Percentiles rank a stretch among this genome's conserved stretches.
Evolutionary conservation across 2,797 vertebrate species (phyloP).

Genomic region (Sebastes glaucus): DNA sequence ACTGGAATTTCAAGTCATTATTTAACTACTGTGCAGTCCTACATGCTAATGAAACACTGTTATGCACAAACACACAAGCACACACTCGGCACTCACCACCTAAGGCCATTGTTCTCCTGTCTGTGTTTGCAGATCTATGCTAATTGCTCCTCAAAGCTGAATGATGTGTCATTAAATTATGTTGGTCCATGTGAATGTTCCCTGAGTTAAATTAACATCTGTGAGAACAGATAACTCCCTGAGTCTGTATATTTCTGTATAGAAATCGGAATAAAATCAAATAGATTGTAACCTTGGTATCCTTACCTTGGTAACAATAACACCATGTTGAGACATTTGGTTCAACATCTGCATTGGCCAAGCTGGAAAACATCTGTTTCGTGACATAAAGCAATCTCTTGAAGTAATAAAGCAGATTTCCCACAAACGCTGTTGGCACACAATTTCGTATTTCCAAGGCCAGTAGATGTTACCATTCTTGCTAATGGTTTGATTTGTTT

Average conservation of each 20-base stretch:
- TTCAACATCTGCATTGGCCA: slow-evolving; percentile 24
- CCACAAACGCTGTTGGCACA: slow-evolving; percentile 14
- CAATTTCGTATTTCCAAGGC: slow-evolving; percentile 5
- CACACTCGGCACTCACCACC: slow-evolving; percentile 23
- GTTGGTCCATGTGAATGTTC: slow-evolving; percentile 18
- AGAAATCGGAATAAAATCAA: neutral
- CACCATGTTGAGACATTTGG: slow-evolving; percentile 7
- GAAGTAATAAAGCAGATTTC: slow-evolving; percentile 35
- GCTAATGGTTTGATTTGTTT: slow-evolving; percentile 11
- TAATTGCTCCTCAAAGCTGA: slow-evolving; percentile 64
- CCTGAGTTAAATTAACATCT: slow-evolving; percentile 10
- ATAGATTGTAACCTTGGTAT: neutral
- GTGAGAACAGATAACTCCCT: neutral
- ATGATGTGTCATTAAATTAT: slow-evolving; percentile 42
- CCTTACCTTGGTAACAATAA: slow-evolving; percentile 7
- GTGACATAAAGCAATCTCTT: slow-evolving; percentile 32
- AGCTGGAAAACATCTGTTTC: slow-evolving; percentile 47
- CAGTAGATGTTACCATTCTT: neutral
- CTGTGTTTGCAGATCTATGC: slow-evolving; percentile 41
- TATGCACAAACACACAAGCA: slow-evolving; percentile 4
- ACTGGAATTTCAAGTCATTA: slow-evolving; percentile 6
- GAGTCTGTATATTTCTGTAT: neutral
- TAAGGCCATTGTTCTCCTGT: slow-evolving; percentile 41
- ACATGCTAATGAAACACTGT: slow-evolving; percentile 22
- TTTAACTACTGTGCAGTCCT: slow-evolving; percentile 6